Evolutionary conservation across 2,797 vertebrate species (phyloP).

Genomic region (Eidolon dupreanum): DNA sequence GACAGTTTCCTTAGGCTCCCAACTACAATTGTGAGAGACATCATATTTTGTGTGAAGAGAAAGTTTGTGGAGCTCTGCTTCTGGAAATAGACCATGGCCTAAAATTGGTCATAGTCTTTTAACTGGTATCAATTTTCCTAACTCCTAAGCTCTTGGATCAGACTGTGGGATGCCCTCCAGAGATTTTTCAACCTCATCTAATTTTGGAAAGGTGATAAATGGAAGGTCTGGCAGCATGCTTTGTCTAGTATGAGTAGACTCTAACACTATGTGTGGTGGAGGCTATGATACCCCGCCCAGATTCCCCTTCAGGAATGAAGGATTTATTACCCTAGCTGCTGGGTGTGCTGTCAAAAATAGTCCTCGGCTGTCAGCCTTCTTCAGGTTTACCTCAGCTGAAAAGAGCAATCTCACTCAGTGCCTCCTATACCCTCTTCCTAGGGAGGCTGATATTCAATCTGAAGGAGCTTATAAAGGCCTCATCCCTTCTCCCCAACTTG

Average conservation of each 20-base stretch:
- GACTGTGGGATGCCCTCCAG: background rate
- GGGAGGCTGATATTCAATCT: background rate
- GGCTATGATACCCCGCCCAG: background rate
- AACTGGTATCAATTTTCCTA: background rate
- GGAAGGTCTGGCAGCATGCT: background rate
- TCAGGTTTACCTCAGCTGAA: background rate
- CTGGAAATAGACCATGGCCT: background rate
- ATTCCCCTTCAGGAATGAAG: background rate
- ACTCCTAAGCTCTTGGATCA: background rate
- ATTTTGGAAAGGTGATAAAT: constrained; percentile 51
- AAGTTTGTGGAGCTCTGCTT: background rate
- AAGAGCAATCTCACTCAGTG: background rate
- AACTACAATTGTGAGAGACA: background rate
- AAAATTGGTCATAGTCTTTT: background rate
- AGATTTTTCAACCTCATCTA: background rate
- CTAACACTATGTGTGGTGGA: background rate
- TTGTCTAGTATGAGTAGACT: background rate
- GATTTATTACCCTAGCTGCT: background rate
- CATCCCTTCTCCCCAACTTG: background rate
- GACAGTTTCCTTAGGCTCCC: background rate
- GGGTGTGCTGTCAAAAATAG: background rate
- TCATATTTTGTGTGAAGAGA: background rate
- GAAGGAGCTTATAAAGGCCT: background rate
- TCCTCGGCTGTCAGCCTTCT: background rate
- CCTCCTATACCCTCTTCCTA: background rate